A percentile compares a stretch with the other conserved stretches of the same genome.
Conservation (phyloP, 2,113 vertebrate genomes). For the Trochalopteron elliotii region DNA sequence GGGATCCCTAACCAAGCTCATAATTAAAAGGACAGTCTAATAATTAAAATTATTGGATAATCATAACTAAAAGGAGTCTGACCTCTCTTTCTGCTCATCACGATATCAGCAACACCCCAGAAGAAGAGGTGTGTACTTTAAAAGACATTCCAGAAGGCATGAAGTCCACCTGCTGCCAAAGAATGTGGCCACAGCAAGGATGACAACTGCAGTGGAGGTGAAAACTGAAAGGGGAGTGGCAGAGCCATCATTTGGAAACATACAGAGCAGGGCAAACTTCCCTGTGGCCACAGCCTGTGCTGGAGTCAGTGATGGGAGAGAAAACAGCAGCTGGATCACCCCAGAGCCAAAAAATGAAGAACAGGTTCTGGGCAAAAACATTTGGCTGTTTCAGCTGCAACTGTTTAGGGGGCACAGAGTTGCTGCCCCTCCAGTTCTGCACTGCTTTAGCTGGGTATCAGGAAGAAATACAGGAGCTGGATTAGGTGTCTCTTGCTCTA, state of each 20-base stretch:
- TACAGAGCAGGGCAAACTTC: background rate
- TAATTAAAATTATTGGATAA: background rate
- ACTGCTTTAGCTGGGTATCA: background rate
- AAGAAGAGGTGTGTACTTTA: rapidly evolving
- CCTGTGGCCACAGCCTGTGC: rapidly evolving
- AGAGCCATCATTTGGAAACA: background rate
- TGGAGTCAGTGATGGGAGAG: background rate
- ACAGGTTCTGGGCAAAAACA: background rate
- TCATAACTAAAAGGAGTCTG: background rate
- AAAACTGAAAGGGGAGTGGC: background rate
- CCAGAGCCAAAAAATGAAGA: background rate
- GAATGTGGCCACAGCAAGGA: background rate
- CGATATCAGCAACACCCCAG: rapidly evolving
- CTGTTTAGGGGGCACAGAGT: background rate
- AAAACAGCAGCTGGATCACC: background rate
- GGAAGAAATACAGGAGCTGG: background rate
- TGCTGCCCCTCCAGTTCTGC: background rate
- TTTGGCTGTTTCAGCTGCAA: background rate
- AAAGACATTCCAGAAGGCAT: background rate
- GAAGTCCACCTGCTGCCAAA: background rate
- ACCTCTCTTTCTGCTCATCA: background rate
- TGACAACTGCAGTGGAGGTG: too few species aligned
- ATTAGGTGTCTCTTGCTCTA: background rate
- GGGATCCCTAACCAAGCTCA: rapidly evolving
- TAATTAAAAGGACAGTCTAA: background rate